Base-by-base conservation (phyloP, 2,113 vertebrate genomes). In the Salvator merianae region DNA sequence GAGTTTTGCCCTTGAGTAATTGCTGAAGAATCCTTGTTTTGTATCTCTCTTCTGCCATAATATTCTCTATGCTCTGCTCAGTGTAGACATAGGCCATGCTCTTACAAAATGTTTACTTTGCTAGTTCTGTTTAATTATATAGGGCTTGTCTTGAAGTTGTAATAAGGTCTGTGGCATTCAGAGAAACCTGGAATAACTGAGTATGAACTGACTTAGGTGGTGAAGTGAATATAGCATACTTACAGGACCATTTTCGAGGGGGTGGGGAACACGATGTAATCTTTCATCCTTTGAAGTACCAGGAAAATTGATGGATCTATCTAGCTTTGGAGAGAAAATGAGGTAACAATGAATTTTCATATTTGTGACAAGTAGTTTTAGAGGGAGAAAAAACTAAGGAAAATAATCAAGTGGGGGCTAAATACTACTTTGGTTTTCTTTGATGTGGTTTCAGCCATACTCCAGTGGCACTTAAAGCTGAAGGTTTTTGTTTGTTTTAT, bases 1-100 rank as follows among this genome's bases (percentile, higher is more conserved):
- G 74, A 84, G 59, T 53, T 66, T 77, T 70, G 75, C 74, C 65
- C 50, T 84, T 32, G 28, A 40, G 34, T 38, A 70, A 77, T 59
- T 77, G 50, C 30, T n/a, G 65, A 38, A 40, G 43, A 53, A 43
- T 40, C 65, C 38, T 22, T 82, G 55, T 73, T 63, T n/a, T 47
- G 36, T 38, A 18, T 76, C 24, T 70, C 82, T 59, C 70, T 77
- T 77, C 65, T 28, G 32, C 26, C 28, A 59, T 70, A 26, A 18
- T 69, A 55, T 69, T 69, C 34, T 24, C 43, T 50, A 47, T 5
- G 53, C 32, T 83, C 77, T 32, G 24, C 38, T 68, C 63, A 68
- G 55, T n/a, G 16, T 76, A 68, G 32, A 53, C 68, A 5, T 28
- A 77, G 34, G 36, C 55, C 10, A 32, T 13, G 28, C 20, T 43